phyloP scores from a whole-genome alignment of 2,888 invertebrate species.

The Aspidapion aeneum region DNA sequence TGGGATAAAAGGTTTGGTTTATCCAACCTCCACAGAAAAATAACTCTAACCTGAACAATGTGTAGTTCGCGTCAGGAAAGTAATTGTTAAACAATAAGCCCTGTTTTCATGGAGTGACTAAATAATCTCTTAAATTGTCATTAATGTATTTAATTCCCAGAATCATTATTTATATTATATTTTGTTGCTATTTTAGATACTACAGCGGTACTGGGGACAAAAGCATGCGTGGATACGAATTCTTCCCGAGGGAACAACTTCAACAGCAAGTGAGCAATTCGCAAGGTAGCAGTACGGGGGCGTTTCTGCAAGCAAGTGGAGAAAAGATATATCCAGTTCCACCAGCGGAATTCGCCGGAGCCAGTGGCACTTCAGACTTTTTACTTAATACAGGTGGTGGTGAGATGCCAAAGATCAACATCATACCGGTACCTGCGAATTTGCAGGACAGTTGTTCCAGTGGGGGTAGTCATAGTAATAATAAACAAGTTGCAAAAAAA shows the following conservation, averaged over 20 bases:
- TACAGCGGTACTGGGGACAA: slow-evolving; percentile 84
- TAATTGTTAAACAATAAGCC: no score
- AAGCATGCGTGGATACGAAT: slow-evolving; percentile 72
- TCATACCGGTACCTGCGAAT: no score
- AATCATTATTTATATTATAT: no score
- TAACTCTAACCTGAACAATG: no score
- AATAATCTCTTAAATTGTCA: no score
- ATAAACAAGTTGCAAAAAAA: slow-evolving; percentile 15
- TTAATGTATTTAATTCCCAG: no score
- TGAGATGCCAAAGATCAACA: slow-evolving; percentile 29
- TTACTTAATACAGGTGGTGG: slow-evolving; percentile 37
- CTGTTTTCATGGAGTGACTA: no score
- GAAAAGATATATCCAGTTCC: slow-evolving; percentile 51
- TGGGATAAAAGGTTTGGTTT: no score
- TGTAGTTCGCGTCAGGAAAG: no score
- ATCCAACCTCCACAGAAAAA: no score
- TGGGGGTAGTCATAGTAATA: slow-evolving; percentile 27
- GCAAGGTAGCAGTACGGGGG: slow-evolving; percentile 52
- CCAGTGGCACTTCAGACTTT: slow-evolving; percentile 39
- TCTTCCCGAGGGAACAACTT: slow-evolving; percentile 68
- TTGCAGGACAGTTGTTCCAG: no score
- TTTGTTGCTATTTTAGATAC: slow-evolving; percentile 58
- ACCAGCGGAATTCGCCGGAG: slow-evolving; percentile 39
- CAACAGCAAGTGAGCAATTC: slow-evolving; percentile 57
- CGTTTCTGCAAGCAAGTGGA: slow-evolving; percentile 52